These are phyloP conservation scores for Clostera curtula DNA, from an alignment of 2,888 invertebrate species.

Conservation along the genomic window DNA sequence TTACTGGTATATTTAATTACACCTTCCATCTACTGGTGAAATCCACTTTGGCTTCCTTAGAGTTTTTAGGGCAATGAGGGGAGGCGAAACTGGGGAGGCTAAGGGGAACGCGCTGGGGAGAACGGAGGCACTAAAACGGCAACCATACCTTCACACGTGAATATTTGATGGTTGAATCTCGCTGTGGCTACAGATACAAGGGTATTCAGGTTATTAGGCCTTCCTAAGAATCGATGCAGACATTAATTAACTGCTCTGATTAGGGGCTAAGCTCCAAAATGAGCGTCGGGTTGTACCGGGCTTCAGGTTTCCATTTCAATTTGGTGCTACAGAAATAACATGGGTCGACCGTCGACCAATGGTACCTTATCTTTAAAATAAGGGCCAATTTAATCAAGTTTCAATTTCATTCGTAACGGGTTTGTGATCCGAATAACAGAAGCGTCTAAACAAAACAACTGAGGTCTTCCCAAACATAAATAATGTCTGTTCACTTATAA, in stretches of 20 bases:
- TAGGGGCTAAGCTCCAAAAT: conserved; percentile 27
- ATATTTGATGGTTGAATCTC: conserved; percentile 71
- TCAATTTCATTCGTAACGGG: no score
- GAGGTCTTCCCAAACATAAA: no score
- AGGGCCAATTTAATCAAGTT: no score
- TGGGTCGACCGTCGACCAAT: conserved; percentile 3
- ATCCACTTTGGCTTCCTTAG: conserved; percentile 24
- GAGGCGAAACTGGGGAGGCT: conserved; percentile 16
- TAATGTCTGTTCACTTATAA: no score
- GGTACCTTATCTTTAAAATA: no score
- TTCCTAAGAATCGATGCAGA: conserved; percentile 27
- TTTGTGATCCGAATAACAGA: no score
- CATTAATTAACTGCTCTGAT: conserved; percentile 33
- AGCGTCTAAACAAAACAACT: no score
- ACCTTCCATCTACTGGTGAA: no score
- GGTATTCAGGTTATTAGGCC: conserved; percentile 35
- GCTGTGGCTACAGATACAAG: conserved; percentile 48
- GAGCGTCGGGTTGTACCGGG: conserved; percentile 20
- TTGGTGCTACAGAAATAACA: conserved; percentile 13
- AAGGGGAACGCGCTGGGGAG: conserved; percentile 15
- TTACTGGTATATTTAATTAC: no score
- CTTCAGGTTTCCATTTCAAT: conserved; percentile 25
- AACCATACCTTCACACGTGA: conserved; percentile 66
- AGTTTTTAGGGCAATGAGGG: conserved; percentile 22
- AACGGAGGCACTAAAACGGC: conserved; percentile 57